phyloP scores from a whole-genome alignment of 2,888 invertebrate genomes.

The Rugalucina vietnamica region DNA sequence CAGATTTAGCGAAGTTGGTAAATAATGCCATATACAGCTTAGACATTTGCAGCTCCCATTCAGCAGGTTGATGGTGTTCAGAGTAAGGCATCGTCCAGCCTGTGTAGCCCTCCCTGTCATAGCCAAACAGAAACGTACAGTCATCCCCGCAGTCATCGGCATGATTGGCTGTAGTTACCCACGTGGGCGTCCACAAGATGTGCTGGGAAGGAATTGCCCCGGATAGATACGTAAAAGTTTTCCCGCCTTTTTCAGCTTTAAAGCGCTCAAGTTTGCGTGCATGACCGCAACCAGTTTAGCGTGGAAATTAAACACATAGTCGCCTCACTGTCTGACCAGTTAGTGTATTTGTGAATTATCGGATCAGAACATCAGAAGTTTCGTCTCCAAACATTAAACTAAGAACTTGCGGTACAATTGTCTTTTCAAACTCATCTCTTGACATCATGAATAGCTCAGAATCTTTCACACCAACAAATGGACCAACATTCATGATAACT shows the following conservation, averaged over 20 bases:
- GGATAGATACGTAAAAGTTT: constrained; percentile 43
- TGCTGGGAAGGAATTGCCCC: constrained; percentile 68
- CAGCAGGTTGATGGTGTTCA: not conserved
- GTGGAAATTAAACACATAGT: constrained; percentile 98
- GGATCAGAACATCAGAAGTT: constrained; percentile 15
- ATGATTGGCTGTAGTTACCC: constrained; percentile 74
- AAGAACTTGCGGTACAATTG: not conserved
- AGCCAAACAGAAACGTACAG: not conserved
- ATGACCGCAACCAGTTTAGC: constrained; percentile 83
- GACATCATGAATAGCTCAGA: constrained; percentile 25
- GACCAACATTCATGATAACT: not conserved
- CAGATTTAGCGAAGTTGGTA: not conserved
- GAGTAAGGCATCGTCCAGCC: not conserved
- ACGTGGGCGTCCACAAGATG: constrained; percentile 62
- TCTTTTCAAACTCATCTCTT: constrained; percentile 17
- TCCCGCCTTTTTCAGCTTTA: not conserved
- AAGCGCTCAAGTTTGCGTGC: not conserved
- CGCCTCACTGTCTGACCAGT: constrained; percentile 89
- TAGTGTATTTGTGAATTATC: constrained; percentile 43
- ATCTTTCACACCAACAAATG: not conserved
- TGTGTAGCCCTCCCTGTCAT: not conserved
- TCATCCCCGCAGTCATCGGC: constrained; percentile 58
- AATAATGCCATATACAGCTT: not conserved
- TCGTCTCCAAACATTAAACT: constrained; percentile 13
- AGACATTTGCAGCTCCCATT: not conserved